A percentile compares a stretch with the other conserved stretches of the same genome.
These are phyloP conservation scores for Mormyrops boulengeri DNA, from an alignment of 2,797 vertebrate genomes.

Conservation along the genomic window DNA sequence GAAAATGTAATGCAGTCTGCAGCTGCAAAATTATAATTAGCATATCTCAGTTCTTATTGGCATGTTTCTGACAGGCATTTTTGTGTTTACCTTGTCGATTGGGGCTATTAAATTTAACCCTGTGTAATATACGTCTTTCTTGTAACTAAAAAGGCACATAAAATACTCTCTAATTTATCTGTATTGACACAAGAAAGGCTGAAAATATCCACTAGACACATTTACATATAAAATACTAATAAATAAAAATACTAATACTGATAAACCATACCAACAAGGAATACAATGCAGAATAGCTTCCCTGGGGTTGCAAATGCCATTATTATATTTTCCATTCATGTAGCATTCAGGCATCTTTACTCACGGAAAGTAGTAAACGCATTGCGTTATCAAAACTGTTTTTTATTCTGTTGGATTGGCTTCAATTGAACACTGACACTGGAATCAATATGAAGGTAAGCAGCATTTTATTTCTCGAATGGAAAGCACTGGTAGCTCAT, in stretches of 20 bases:
- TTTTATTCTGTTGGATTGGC: background rate
- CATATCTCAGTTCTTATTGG: background rate
- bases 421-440: background rate
- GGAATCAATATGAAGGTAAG: slow-evolving; percentile 7
- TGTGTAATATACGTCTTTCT: background rate
- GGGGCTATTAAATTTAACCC: background rate
- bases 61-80: background rate
- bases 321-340: background rate
- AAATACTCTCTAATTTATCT: background rate
- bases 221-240: background rate
- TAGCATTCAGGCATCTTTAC: background rate
- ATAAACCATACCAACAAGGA: background rate
- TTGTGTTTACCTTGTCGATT: background rate
- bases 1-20: background rate
- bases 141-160: background rate
- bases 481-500: background rate
- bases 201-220: slow-evolving; percentile 1
- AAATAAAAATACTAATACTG: background rate
- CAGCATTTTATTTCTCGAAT: background rate
- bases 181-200: background rate
- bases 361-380: background rate
- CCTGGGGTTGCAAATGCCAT: background rate
- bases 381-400: background rate
- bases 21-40: background rate
- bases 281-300: background rate